A percentile compares a stretch with the other conserved stretches of the same genome.
These are phyloP conservation scores for Poeciliopsis paucimaculata DNA, from an alignment of 2,797 vertebrate genomes.

Conservation along the genomic window DNA sequence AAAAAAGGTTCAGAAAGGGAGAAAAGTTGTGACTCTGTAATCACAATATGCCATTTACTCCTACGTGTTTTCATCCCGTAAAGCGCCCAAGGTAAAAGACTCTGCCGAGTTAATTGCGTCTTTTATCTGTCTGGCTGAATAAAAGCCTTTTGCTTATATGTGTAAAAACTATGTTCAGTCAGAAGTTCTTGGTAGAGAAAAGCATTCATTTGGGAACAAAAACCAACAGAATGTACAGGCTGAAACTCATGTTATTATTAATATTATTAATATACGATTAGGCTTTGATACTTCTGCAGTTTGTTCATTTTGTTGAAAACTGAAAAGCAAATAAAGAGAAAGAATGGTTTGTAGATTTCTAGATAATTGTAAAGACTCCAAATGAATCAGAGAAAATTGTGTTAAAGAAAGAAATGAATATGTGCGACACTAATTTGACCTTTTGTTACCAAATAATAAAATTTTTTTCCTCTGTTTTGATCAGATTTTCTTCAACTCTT, in stretches of 20 bases:
- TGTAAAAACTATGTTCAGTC: slow-evolving; percentile 8
- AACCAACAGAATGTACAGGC: neutral
- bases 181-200: neutral
- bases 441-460: neutral
- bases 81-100: slow-evolving; percentile 50
- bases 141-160: slow-evolving; percentile 12
- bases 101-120: slow-evolving; percentile 35
- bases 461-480: neutral
- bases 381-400: neutral
- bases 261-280: neutral
- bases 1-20: slow-evolving; percentile 19
- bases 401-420: neutral
- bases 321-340: neutral
- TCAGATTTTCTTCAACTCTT: neutral
- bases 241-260: neutral
- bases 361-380: neutral
- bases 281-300: neutral
- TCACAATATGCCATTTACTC: slow-evolving; percentile 30
- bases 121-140: slow-evolving; percentile 41
- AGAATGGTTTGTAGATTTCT: neutral
- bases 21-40: slow-evolving; percentile 22
- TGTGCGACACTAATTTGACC: neutral
- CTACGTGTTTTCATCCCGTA: slow-evolving; percentile 3
- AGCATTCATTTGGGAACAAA: neutral
- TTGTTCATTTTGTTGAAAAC: slow-evolving; percentile 1